These are phyloP conservation scores for Phaedon cochleariae DNA, from an alignment of 2,888 invertebrate genomes.

Conservation along the genomic window DNA sequence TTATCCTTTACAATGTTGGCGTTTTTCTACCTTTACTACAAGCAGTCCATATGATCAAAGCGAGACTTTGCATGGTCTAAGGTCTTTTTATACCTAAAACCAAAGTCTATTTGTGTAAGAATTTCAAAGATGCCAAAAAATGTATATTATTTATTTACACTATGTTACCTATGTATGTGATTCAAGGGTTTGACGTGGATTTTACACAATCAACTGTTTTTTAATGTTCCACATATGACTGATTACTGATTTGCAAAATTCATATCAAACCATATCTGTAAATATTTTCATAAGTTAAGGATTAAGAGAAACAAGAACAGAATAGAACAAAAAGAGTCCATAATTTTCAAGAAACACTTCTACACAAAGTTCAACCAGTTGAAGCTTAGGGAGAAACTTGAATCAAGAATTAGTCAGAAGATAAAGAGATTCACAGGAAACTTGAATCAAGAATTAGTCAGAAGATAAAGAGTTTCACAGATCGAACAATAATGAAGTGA, in stretches of 20 bases:
- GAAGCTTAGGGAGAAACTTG: background rate
- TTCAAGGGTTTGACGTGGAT: conserved; percentile 54
- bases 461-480: too few relatives aligned
- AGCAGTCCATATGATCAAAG: too few relatives aligned
- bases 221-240: conserved; percentile 52
- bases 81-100: conserved; percentile 67
- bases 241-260: conserved; percentile 52
- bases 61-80: too few relatives aligned
- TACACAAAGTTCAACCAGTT: conserved; percentile 10
- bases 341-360: conserved; percentile 33
- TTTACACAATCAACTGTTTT: conserved; percentile 40
- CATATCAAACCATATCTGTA: conserved; percentile 44
- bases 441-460: background rate
- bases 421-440: too few relatives aligned
- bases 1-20: too few relatives aligned
- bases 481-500: too few relatives aligned
- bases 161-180: conserved; percentile 64
- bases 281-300: conserved; percentile 42
- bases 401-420: background rate
- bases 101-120: conserved; percentile 73
- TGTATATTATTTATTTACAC: conserved; percentile 64
- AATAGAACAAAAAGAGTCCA: conserved; percentile 23
- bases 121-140: conserved; percentile 70
- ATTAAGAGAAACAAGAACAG: conserved; percentile 35
- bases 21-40: too few relatives aligned